Evolutionary conservation across 2,888 invertebrate species (phyloP), one percentile per base, ranked within the genome.

Genomic region (Spodoptera picta): DNA sequence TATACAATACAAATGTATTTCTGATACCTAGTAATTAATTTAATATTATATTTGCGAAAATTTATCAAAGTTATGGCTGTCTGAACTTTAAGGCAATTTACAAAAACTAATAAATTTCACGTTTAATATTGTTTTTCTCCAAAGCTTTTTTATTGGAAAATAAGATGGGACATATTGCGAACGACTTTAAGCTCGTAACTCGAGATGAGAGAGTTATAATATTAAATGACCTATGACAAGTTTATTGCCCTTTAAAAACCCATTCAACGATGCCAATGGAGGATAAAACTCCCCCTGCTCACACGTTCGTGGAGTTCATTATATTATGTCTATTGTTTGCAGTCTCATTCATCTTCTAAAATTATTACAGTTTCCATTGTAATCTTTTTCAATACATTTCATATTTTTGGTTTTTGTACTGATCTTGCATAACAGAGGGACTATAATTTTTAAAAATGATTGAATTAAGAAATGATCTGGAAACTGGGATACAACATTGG

Each of bases 211-310:
- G 58, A 58, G 77, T 73, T 79, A 73, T 77, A 79, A 69, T 66
- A 73, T 77, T 69, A 77, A 73, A 79, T 60, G 66, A 73, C 67
- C 69, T 67, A 65, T 69, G 74, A 69, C 69, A 69, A 79, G 75
- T 77, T 77, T 77, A 77, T 80, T 63, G 63, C 65, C 65, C 63
- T 67, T 73, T 73, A 77, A 73, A 77, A 80, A 65, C 65, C 69
- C 64, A 73, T 80, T 80, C 61, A 73, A 48, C 56, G 59, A 44
- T 47, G 74, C 65, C 74, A 65, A 65, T 80, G 74, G 67, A 73
- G 69, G 63, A 66, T 63, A 66, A 80, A 77, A 77, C 69, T 61
- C 27, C 62, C 53, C 56, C 54, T 66, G 64, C 67, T 73, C 65
- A 69, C 74, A 65, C 65, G 65, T 53, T 60, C 24, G 59, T 31